These are phyloP conservation scores for Connochaetes taurinus DNA, from an alignment of 2,113 vertebrate genomes.

Conservation along the genomic window DNA sequence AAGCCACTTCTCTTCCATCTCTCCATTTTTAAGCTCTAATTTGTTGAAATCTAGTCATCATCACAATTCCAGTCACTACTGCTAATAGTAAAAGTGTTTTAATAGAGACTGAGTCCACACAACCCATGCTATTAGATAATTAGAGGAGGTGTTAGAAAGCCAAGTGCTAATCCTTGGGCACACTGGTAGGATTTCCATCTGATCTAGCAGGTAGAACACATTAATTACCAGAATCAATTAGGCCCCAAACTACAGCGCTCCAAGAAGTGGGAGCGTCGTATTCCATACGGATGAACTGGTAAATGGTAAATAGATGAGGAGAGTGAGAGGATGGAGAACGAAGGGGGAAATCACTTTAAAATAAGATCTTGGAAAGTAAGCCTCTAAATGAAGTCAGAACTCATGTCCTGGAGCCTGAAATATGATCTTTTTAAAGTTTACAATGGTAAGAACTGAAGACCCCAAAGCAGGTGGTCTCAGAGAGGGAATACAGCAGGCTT, in stretches of 20 bases:
- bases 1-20: constrained; percentile 92
- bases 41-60: constrained; percentile 96
- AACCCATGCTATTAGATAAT: constrained; percentile 99
- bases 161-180: constrained; percentile 92
- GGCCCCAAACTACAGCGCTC: constrained; percentile 83
- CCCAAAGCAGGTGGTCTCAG: not conserved
- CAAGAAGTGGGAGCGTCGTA: constrained; percentile 74
- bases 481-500: not conserved
- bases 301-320: constrained; percentile 75
- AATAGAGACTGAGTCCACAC: constrained; percentile 94
- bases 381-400: constrained; percentile 59
- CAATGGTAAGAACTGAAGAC: not conserved
- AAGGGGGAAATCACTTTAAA: constrained; percentile 45
- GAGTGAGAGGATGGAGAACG: not conserved
- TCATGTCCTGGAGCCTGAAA: not conserved
- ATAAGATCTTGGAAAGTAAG: constrained; percentile 60
- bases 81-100: constrained; percentile 96
- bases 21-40: constrained; percentile 93
- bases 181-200: constrained; percentile 87
- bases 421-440: not conserved
- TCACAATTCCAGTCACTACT: constrained; percentile 97
- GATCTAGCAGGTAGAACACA: constrained; percentile 92
- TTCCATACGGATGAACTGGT: constrained; percentile 83
- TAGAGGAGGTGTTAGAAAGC: constrained; percentile 92
- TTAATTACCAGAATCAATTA: constrained; percentile 93